phyloP scores from a whole-genome alignment of 2,113 vertebrate species.

The Acrocephalus kingi region DNA sequence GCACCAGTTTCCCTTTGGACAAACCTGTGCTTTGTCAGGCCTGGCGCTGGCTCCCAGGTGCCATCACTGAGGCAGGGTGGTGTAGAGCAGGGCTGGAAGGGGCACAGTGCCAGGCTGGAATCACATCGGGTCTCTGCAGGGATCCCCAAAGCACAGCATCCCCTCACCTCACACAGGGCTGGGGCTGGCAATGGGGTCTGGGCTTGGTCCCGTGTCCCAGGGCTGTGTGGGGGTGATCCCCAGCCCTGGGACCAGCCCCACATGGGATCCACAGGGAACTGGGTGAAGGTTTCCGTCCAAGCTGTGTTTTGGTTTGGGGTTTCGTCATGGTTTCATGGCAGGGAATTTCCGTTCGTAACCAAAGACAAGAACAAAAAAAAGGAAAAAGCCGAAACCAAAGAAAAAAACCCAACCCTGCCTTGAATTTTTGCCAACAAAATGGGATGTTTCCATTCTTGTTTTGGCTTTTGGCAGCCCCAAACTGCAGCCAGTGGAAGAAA shows the following conservation, averaged over 20 bases:
- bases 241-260: not conserved
- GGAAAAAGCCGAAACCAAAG: not conserved
- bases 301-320: conserved; percentile 58
- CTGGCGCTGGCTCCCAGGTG: rapidly evolving
- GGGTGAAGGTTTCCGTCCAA: not conserved
- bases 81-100: not conserved
- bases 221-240: not conserved
- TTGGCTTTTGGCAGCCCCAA: conserved; percentile 58
- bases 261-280: rapidly evolving
- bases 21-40: not conserved
- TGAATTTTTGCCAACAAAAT: conserved; percentile 56
- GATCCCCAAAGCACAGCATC: rapidly evolving
- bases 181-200: rapidly evolving
- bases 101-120: not conserved
- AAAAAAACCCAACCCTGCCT: not conserved
- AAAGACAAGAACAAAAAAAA: not conserved
- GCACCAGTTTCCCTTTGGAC: not conserved
- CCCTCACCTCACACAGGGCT: rapidly evolving
- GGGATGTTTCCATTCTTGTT: conserved; percentile 68
- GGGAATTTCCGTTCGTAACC: conserved; percentile 62
- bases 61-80: not conserved
- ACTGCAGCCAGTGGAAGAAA: conserved; percentile 64
- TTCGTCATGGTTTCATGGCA: conserved; percentile 63
- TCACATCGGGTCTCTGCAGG: rapidly evolving
- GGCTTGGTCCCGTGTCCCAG: rapidly evolving